A percentile compares a stretch with the other conserved stretches of the same genome.
phyloP scores from a whole-genome alignment of 2,888 invertebrate genomes.

The Nephrotoma guestfalica region DNA sequence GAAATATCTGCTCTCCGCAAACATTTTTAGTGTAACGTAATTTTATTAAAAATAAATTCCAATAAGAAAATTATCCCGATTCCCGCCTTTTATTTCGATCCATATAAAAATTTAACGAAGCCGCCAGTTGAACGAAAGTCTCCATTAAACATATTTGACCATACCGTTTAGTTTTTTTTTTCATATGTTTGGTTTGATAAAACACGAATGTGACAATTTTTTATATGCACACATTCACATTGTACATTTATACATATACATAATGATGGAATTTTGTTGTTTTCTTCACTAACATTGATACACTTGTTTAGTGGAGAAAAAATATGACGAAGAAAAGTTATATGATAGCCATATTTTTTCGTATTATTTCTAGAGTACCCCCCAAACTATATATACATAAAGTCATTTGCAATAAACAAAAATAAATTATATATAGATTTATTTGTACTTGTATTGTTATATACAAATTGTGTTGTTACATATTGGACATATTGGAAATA shows the following conservation, averaged over 20 bases:
- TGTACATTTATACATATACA: neutral
- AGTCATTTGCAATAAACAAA: neutral
- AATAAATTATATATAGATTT: neutral
- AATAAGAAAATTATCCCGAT: neutral
- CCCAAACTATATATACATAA: neutral
- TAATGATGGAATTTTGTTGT: neutral
- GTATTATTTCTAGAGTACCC: neutral
- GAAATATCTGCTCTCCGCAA: conserved; percentile 25
- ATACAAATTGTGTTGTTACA: neutral
- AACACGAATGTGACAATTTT: neutral
- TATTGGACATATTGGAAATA: neutral
- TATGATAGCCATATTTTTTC: neutral
- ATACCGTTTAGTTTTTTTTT: neutral
- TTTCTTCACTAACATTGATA: neutral
- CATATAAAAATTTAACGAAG: neutral
- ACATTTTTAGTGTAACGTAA: conserved; percentile 13
- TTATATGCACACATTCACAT: neutral
- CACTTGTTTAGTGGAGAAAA: neutral
- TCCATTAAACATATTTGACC: neutral
- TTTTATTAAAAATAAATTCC: neutral
- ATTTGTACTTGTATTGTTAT: neutral
- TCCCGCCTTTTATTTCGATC: neutral
- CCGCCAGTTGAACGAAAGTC: neutral
- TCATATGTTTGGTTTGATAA: neutral
- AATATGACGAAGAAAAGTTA: neutral